Evolutionary conservation across 1,140 invertebrate genomes (phyloP).

Genomic region (Ceratosolen fusciceps): DNA sequence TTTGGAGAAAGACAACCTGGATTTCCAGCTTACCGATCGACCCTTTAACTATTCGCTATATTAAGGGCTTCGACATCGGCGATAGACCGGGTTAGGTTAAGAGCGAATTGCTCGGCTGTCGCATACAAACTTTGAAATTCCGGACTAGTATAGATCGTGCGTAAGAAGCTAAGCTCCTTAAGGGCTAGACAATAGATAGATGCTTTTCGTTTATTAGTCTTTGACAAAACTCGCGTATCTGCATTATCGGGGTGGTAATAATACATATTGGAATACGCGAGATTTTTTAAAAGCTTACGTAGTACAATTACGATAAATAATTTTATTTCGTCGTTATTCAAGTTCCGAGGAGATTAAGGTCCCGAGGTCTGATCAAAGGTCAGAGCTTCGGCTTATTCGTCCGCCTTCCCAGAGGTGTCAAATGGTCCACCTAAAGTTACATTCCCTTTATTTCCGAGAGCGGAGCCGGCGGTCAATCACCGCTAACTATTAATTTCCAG

Average conservation of each 20-base stretch:
- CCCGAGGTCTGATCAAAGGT: no score
- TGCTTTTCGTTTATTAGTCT: not conserved
- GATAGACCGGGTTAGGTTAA: not conserved
- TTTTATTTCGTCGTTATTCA: no score
- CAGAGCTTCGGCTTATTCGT: no score
- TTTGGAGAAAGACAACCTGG: not conserved
- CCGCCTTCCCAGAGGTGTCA: not conserved
- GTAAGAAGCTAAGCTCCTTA: conserved; percentile 1
- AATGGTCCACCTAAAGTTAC: not conserved
- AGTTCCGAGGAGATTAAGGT: no score
- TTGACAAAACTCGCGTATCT: not conserved
- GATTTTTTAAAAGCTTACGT: no score
- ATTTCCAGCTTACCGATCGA: not conserved
- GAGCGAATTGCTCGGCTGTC: not conserved
- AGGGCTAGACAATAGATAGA: not conserved
- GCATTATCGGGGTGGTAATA: no score
- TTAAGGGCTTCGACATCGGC: not conserved
- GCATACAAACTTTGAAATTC: conserved; percentile 6
- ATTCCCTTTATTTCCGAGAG: not conserved
- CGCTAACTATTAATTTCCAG: not conserved
- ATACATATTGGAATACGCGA: no score
- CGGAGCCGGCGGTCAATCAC: not conserved
- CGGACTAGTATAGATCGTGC: not conserved
- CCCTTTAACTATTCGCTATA: not conserved
- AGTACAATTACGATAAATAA: no score